Base-by-base conservation (phyloP, 2,113 vertebrate species). In the Channa maculata region DNA sequence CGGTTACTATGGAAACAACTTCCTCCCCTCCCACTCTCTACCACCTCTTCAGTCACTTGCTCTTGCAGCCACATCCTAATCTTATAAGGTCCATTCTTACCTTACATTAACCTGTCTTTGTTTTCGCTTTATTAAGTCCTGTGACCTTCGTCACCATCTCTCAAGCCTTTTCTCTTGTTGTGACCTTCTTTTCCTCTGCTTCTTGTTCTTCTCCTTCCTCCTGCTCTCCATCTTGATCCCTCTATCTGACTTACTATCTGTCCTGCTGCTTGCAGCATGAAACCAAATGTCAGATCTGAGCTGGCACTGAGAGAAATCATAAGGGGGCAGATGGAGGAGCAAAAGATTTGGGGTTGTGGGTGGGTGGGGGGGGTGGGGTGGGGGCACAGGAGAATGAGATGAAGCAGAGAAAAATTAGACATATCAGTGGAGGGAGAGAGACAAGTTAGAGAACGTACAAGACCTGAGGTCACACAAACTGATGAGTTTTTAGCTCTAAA, bases 1-100 rank as follows among this genome's bases (percentile, higher is more conserved):
- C 71, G 58, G 89, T 91, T 88, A 77, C 89, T 63, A 91, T 91
- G 79, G 86, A 89, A 88, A 89, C 87, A 78, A 39, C 63, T 24
- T 69, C 24, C 24, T 24, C 1, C 24, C 24, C 24, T 24, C 36
- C 37, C 36, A 6, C 53, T 59, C 59, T 71, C n/a, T 7, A 12
- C 77, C 60, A 59, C 69, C 9, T 65, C 62, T 52, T 79, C 45
- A 65, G 50, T 52, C 53, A 33, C 79, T 76, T 51, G 50, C 44
- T 80, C 44, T 77, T 24, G 9, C 14, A 51, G 45, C 44, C 75
- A 62, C 68, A 41, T 79, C 71, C 51, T 75, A 49, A 14, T 67
- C 64, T 65, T 60, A 77, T 70, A 36, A 50, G 51, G 65, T 68
- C 38, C 34, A 15, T 15, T 74, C 57, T 39, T 15, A 53, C 6